phyloP scores from a whole-genome alignment of 1,140 invertebrate genomes.

The Scaptomyza pallida region DNA sequence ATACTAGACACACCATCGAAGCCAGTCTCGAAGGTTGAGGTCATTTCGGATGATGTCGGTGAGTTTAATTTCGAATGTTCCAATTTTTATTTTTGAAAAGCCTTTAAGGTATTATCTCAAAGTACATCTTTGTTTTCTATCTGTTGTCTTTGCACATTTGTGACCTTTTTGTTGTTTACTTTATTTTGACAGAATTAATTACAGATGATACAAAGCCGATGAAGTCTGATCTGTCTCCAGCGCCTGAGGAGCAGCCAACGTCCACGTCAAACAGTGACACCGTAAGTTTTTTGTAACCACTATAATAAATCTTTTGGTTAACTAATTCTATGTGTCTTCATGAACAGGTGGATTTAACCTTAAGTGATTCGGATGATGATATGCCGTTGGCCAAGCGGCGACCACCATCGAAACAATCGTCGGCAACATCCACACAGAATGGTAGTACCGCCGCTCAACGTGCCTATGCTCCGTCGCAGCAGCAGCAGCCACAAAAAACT shows the following conservation, averaged over 20 bases:
- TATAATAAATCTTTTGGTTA: background rate
- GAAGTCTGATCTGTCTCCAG: conserved; percentile 58
- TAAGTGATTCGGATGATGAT: conserved; percentile 84
- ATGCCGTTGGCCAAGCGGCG: conserved; percentile 83
- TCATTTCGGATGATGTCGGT: conserved; percentile 86
- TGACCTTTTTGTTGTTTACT: no score
- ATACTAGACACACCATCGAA: conserved; percentile 83
- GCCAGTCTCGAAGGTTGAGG: conserved; percentile 84
- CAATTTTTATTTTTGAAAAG: no score
- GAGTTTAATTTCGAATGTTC: conserved; percentile 27
- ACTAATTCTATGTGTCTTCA: background rate
- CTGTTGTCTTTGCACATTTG: no score
- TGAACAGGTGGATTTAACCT: conserved; percentile 82
- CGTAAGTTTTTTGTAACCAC: conserved; percentile 45
- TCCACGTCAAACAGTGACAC: conserved; percentile 83
- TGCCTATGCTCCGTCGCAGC: conserved; percentile 64
- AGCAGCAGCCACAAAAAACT: conserved; percentile 73
- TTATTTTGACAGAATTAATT: conserved; percentile 60
- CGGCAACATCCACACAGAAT: conserved; percentile 74
- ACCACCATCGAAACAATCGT: conserved; percentile 66
- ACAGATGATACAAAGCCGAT: conserved; percentile 77
- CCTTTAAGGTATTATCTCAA: no score
- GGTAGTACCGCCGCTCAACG: conserved; percentile 65
- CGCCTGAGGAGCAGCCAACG: conserved; percentile 76
- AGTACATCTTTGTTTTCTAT: no score